These are phyloP conservation scores for Elachura formosa DNA, from an alignment of 2,113 vertebrate species.

Conservation along the genomic window DNA sequence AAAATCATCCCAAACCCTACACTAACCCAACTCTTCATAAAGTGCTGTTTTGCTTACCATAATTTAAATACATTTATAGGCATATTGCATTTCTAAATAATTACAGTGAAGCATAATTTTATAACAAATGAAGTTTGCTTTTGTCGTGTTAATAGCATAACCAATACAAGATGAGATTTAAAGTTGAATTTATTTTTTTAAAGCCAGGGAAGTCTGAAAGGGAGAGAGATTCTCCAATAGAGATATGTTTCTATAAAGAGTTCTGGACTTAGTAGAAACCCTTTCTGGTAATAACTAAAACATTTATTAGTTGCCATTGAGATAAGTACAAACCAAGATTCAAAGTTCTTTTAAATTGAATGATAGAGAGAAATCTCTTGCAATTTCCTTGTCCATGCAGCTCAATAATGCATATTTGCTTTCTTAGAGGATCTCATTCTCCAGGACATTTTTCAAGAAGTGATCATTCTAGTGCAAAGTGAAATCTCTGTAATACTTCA, in stretches of 20 bases:
- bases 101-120: not conserved
- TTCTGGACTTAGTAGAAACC: not conserved
- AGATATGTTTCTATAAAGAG: not conserved
- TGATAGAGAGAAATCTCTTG: not conserved
- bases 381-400: not conserved
- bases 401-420: not conserved
- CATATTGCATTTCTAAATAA: conserved; percentile 33
- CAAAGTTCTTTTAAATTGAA: not conserved
- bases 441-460: not conserved
- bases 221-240: not conserved
- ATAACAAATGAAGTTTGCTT: not conserved
- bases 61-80: conserved; percentile 16
- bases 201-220: not conserved
- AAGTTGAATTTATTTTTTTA: not conserved
- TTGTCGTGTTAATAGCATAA: not conserved
- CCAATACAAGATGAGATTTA: not conserved
- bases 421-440: not conserved
- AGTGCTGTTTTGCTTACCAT: not conserved
- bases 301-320: not conserved
- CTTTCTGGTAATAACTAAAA: not conserved
- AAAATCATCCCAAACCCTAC: conserved; percentile 32
- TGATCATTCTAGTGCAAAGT: not conserved
- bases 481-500: not conserved
- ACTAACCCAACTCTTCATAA: not conserved
- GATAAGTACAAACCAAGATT: not conserved